Evolutionary conservation across 2,888 invertebrate species (phyloP), one percentile per base, ranked within the genome.

Genomic region (Hymenopus coronatus): DNA sequence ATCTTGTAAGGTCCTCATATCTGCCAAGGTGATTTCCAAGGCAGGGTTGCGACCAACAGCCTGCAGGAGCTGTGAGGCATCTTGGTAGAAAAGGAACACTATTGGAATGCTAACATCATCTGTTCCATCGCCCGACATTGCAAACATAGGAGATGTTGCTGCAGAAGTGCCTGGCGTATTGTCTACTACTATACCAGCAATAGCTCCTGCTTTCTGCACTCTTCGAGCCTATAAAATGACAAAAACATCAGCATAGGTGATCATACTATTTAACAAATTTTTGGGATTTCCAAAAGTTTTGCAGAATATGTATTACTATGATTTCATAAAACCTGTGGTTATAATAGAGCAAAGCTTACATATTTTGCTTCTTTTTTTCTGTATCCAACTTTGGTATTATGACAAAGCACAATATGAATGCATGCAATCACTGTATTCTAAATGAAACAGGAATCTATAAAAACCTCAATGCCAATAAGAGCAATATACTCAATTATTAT

Each of bases 121-220:
- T 33, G 94, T 95, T 0, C 98, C 98, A 93, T 99, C 99, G 1
- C 98, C 98, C 0, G 98, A 98, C 99, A 99, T 99, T 7, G 98
- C 98, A 94, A 99, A 99, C 94, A 98, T 95, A 0, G 97, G 96
- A 2, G 97, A 96, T 88, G 95, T 96, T 54, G 96, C 95, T 84
- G 96, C 95, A 88, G 97, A 96, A 81, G 97, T 96, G 46, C 95
- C 97, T 7, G 95, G 94, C 20, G 96, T 95, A 93, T 98, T 98
- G 93, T 98, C 98, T 90, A 97, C 94, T 82, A 99, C 96, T 91
- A 99, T 97, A 28, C 97, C 97, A 28, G 97, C 97, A 81, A 96
- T 94, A 0, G 97, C 98, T 27, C 98, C 98, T 7, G 97, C 96
- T 88, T 95, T 94, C 94, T 98, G 97, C 81, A 98, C 95, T 91